Conservation (phyloP, 2,888 invertebrate genomes). For the Eupithecia subumbrata region DNA sequence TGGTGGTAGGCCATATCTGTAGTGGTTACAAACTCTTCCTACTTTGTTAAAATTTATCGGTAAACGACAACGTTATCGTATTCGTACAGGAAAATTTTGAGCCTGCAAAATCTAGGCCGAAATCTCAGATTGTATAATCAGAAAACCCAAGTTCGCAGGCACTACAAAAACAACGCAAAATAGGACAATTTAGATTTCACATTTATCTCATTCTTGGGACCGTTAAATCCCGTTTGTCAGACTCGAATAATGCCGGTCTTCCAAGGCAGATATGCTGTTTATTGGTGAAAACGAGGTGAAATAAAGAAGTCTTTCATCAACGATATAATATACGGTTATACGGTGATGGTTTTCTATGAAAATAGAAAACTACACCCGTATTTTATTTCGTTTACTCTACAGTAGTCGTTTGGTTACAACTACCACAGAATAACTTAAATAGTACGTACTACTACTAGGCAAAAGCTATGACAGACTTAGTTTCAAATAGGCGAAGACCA, state of each 20-base stretch:
- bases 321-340: too few relatives aligned
- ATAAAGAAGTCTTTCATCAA: neutral
- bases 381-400: too few relatives aligned
- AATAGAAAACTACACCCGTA: too few relatives aligned
- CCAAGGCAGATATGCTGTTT: neutral
- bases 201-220: slow-evolving; percentile 15
- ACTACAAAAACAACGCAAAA: slow-evolving; percentile 16
- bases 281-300: neutral
- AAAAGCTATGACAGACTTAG: too few relatives aligned
- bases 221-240: slow-evolving; percentile 27
- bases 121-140: neutral
- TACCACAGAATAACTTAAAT: too few relatives aligned
- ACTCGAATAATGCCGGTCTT: slow-evolving; percentile 7
- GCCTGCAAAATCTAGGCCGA: neutral
- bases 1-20: too few relatives aligned
- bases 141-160: neutral
- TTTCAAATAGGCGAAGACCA: too few relatives aligned
- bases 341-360: neutral
- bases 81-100: neutral
- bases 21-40: neutral
- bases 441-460: too few relatives aligned
- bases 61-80: neutral
- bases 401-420: too few relatives aligned
- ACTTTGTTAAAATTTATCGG: neutral
- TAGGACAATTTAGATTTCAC: slow-evolving; percentile 19